Evolutionary conservation across 2,797 vertebrate genomes (phyloP), one percentile per base, ranked within the genome.

Genomic region (Sebastes oblongus): DNA sequence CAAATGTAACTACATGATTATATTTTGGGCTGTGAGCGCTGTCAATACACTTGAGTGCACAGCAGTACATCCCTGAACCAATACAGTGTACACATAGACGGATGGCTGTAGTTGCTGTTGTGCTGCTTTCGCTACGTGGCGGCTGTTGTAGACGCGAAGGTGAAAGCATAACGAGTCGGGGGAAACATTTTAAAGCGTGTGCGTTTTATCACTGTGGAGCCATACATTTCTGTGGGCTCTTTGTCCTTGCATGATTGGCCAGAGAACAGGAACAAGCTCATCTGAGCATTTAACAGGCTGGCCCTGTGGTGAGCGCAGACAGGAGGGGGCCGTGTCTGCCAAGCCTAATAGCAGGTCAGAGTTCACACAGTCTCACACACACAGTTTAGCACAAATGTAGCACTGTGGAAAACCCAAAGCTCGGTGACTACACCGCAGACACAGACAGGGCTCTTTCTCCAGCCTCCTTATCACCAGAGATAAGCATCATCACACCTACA

Each of bases 191-290:
- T 36, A 54, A 82, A 78, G 66, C 39, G 65, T 58, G 67, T 74
- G 75, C 20, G 20, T 74, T 79, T 70, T 80, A 67, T 70, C 77
- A 79, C 22, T 74, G 67, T 60, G 66, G 60, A 52, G 72, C 70
- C 64, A 66, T 56, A 24, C 34, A 11, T 81, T 78, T 92, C 79
- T 87, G 68, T 86, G 80, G 85, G 75, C 70, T 86, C 85, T 91
- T 89, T 92, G 88, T 94, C 65, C 65, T 32, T 8, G 55, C 18
- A 14, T 56, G 87, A 92, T 78, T 90, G 72, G 71, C 81, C 65
- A 32, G 46, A 87, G 82, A 91, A 86, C 87, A 89, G 85, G 81
- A 89, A 85, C 69, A 77, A 69, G 76, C 81, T 88, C 77, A 92
- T 88, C 74, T 81, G 74, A 81, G 66, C 72, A 66, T 82, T 82